Evolutionary conservation across 2,888 invertebrate species (phyloP), one percentile per base, ranked within the genome.

Genomic region (Mesodorylaimus sp.): DNA sequence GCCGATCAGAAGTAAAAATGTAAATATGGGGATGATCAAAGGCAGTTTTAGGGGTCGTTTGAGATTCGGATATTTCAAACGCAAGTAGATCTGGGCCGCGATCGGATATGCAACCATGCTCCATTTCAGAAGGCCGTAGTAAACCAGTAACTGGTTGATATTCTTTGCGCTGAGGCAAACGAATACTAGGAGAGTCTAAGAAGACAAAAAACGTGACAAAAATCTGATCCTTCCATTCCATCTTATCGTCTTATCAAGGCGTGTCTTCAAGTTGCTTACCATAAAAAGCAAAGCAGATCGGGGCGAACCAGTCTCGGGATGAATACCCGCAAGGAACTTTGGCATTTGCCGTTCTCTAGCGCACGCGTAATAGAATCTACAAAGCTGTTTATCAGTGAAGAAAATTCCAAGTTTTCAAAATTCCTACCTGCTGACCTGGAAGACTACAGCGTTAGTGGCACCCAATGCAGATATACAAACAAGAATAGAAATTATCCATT

Each of bases 391-490:
- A 26, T 21, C n/a, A 39, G 21, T 13, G 21, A 39, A 39, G n/a
- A 39, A 21, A 10, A 21, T 39, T 13, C 21, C 10, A 19, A 16
- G 7, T n/a, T 39, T 39, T 21, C 7, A n/a, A 39, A n/a, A 7
- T 39, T 7, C 7, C 3, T 26, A 43, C 44, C 44, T 43, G 27
- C 44, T 43, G 7, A 10, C 27, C 27, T 43, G 44, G 27, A 43
- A 43, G 10, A 43, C 24, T 3, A 26, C 10, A 24, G 27, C 44
- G 19, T 43, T 43, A 26, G 26, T 26, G 5, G 44, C 24, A 10
- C 44, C 46, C 5, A 46, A 39, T 19, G 38, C 46, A 5, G 46
- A 46, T 3, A 46, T 13, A 36, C 46, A 39, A 23, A 46, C 46
- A 5, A 46, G 21, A 16, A 46, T 46, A n/a, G 46, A 38, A 5